Evolutionary conservation across 2,888 invertebrate genomes (phyloP).

Genomic region (Mythimna impura): DNA sequence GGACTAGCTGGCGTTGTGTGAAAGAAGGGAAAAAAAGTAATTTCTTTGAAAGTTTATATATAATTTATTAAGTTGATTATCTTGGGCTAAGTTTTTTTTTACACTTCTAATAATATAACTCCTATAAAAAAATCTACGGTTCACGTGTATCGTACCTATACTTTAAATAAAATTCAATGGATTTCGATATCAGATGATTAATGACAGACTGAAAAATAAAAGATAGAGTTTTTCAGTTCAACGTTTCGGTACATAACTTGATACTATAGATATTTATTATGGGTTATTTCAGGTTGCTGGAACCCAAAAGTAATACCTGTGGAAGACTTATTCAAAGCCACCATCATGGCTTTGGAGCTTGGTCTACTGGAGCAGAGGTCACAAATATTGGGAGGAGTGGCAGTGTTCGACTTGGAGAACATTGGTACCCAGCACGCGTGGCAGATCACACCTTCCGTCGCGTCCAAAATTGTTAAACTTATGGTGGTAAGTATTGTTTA

Average conservation of each 20-base stretch:
- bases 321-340: conserved; percentile 93
- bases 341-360: conserved; percentile 93
- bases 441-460: conserved; percentile 93
- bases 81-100: too few species aligned
- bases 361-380: conserved; percentile 94
- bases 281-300: conserved; percentile 92
- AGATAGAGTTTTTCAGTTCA: background rate
- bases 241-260: background rate
- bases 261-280: too few species aligned
- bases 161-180: background rate
- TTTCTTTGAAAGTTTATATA: too few species aligned
- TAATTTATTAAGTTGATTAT: too few species aligned
- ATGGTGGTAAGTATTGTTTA: conserved; percentile 90
- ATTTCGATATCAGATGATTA: too few species aligned
- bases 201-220: background rate
- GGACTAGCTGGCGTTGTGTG: too few species aligned
- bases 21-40: too few species aligned
- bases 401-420: conserved; percentile 94
- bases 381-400: conserved; percentile 94
- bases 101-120: too few species aligned
- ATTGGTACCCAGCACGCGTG: conserved; percentile 93
- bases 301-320: conserved; percentile 92
- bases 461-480: conserved; percentile 92
- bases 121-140: background rate
- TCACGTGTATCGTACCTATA: background rate